A percentile compares a stretch with the other conserved stretches of the same genome.
phyloP scores from a whole-genome alignment of 2,888 invertebrate genomes.

The Lamproptera curius region DNA sequence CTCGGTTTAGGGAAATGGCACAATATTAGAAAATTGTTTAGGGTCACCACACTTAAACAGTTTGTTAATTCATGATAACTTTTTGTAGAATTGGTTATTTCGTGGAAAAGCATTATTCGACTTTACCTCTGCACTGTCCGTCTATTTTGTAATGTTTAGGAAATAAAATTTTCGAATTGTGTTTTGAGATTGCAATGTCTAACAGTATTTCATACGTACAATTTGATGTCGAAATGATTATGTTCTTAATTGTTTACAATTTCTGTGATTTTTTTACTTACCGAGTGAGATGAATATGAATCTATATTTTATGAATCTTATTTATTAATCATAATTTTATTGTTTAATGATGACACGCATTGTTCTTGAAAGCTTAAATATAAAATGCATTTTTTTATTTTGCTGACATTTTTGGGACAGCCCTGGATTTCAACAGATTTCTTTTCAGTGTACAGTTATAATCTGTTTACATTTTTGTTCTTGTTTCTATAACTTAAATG shows the following conservation, averaged over 20 bases:
- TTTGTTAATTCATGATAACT: neutral
- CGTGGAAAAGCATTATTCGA: neutral
- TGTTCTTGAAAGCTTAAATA: neutral
- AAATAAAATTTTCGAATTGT: neutral
- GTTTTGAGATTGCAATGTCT: neutral
- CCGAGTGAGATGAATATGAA: conserved; percentile 2
- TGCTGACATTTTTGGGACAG: too few species aligned
- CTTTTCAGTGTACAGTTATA: too few species aligned
- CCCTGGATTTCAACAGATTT: neutral
- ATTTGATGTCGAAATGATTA: conserved; percentile 8
- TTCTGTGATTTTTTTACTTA: conserved; percentile 4
- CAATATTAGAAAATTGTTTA: neutral
- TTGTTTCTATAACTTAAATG: too few species aligned
- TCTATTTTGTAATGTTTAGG: conserved; percentile 4
- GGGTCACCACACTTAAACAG: neutral
- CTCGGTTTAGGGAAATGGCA: conserved; percentile 6
- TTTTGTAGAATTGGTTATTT: neutral
- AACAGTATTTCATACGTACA: neutral
- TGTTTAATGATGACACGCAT: neutral
- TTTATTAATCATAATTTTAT: neutral
- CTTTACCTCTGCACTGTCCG: conserved; percentile 2
- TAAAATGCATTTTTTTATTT: neutral
- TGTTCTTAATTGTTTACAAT: conserved; percentile 2
- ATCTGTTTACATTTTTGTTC: too few species aligned
- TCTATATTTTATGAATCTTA: neutral